Base-by-base conservation (phyloP, 2,888 invertebrate genomes). In the Aphodius granarius region DNA sequence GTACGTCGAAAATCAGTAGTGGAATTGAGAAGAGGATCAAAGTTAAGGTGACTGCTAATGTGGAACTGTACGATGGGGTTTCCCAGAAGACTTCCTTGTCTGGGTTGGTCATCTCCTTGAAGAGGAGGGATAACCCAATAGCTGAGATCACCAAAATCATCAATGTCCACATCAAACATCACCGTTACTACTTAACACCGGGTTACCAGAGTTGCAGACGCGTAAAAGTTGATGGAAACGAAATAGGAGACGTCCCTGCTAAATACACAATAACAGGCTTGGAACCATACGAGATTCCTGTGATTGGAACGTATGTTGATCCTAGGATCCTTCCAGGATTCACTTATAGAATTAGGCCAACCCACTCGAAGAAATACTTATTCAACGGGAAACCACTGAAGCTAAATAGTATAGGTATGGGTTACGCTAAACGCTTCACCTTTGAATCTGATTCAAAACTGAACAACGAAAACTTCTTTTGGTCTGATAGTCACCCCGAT, bases 401-500 rank as follows among this genome's bases (percentile, higher is more conserved):
- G 23, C 87, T 93, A 66, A 88, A 90, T 75, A 90, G 89, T 13
- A 86, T 93, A 73, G 93, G 93, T 1, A 89, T 91, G 86, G 93
- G 93, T 18, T 93, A 93, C 81, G 93, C 92, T 21, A 92, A 92
- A 83, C 89, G 92, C 66, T 88, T 93, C 77, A 91, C 92, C 1
- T 93, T 93, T 85, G 89, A 90, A 79, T 90, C 92, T 0, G 89
- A 91, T 77, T 87, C 88, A 2, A 86, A 89, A n/a, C 88, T 89
- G 77, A 85, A 85, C 9, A 89, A 90, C 5, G 88, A 90, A 78
- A 91, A 91, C 84, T 91, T 90, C 84, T 92, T 93, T 87, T 93
- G 92, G 92, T 92, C 92, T 5, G 93, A 93, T 85, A 92, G 91
- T 17, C 90, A 91, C 78, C 89, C 91, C 6, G 91, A 91, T 80